Evolutionary conservation across 2,888 invertebrate genomes (phyloP), one percentile per base, ranked within the genome.

Genomic region (Platypus cylindrus): DNA sequence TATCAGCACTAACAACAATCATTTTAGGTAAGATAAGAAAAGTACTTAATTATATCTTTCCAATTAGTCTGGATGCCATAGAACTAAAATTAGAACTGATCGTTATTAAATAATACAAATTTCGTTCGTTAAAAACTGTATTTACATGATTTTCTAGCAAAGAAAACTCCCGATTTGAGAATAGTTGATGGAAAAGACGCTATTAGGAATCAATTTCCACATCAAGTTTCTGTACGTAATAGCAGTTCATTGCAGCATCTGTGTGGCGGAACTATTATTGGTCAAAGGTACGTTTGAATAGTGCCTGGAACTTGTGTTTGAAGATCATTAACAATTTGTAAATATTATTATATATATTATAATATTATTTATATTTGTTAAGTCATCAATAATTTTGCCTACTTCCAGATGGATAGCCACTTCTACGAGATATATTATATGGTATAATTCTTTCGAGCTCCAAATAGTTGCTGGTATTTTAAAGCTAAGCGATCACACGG

Each of bases 141-240:
- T n/a, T n/a, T n/a, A n/a, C n/a, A n/a, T n/a, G n/a, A n/a, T n/a
- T n/a, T n/a, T n/a, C n/a, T n/a, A n/a, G n/a, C n/a, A n/a, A n/a
- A n/a, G n/a, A n/a, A n/a, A n/a, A n/a, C n/a, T n/a, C n/a, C 38
- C 1, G 5, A 11, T 12, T 5, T 32, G 15, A 33, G 32, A 11
- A 58, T 69, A 14, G 64, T 68, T 3, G 67, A 67, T 0, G 70
- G 69, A 0, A 45, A 53, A 17, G 52, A 60, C 3, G 70, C 67
- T 0, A 60, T 61, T 0, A 60, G 59, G 3, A 66, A 65, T 1
- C 52, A 58, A 1, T 56, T 64, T 1, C 68, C 69, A 0, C 67
- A 68, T 48, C 68, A 68, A 48, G 64, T 56, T 0, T 69, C 70
- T 7, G 36, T 46, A 30, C 38, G 32, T 8, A n/a, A 3, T 22